Percentiles rank a stretch among this genome's conserved stretches.
These are phyloP conservation scores for Biston stratarius DNA, from an alignment of 2,888 invertebrate species.

Conservation along the genomic window DNA sequence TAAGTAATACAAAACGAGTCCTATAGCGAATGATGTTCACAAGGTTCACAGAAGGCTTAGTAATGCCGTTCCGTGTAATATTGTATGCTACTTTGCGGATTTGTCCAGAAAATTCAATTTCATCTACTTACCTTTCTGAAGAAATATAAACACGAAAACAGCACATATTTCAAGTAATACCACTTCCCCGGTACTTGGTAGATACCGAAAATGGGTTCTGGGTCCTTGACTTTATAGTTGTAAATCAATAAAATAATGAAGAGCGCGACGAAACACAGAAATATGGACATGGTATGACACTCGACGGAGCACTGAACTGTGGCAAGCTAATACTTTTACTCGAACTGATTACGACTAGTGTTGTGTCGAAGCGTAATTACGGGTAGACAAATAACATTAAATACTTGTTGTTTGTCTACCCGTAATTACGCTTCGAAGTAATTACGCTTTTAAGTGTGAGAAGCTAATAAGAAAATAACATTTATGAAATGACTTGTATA, in stretches of 20 bases:
- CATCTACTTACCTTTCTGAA: slow-evolving; percentile 80
- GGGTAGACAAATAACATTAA: too few relatives aligned
- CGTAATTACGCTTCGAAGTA: too few relatives aligned
- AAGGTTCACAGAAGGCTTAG: too few relatives aligned
- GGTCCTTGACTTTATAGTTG: slow-evolving; percentile 63
- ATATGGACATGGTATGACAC: slow-evolving; percentile 47
- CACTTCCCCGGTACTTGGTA: slow-evolving; percentile 88
- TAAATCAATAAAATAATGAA: slow-evolving; percentile 60
- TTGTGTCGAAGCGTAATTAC: slow-evolving; percentile 16
- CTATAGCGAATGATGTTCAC: too few relatives aligned
- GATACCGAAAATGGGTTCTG: slow-evolving; percentile 85
- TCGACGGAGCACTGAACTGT: slow-evolving; percentile 34
- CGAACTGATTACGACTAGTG: slow-evolving; percentile 31
- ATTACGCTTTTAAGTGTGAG: too few relatives aligned
- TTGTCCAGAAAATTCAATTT: too few relatives aligned
- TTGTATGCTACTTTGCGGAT: too few relatives aligned
- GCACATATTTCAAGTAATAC: slow-evolving; percentile 87
- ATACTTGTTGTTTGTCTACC: too few relatives aligned
- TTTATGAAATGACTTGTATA: too few relatives aligned
- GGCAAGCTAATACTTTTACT: slow-evolving; percentile 12
- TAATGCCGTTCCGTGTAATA: too few relatives aligned
- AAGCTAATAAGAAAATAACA: too few relatives aligned
- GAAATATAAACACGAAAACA: slow-evolving; percentile 83
- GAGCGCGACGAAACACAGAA: slow-evolving; percentile 44
- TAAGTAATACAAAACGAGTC: too few relatives aligned